phyloP scores from a whole-genome alignment of 2,888 invertebrate species.

The Mythimna albipuncta region DNA sequence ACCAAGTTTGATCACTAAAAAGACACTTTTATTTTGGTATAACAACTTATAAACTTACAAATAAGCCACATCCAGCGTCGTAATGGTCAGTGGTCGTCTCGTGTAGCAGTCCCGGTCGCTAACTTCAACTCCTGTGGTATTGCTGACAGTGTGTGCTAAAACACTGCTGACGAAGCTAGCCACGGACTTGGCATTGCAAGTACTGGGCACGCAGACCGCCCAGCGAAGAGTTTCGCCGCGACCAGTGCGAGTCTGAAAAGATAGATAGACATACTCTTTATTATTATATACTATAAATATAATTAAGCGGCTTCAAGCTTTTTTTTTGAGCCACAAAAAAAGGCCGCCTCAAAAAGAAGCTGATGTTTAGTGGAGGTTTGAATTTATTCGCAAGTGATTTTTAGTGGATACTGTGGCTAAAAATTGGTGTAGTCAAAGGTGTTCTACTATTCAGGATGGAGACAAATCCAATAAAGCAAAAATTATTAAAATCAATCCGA shows the following conservation, averaged over 20 bases:
- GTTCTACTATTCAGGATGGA: too few species aligned
- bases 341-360: too few species aligned
- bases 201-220: slow-evolving; percentile 92
- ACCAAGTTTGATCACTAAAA: neutral
- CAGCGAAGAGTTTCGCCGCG: slow-evolving; percentile 90
- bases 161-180: slow-evolving; percentile 87
- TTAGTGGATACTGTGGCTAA: too few species aligned
- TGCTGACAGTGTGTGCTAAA: slow-evolving; percentile 83
- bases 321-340: too few species aligned
- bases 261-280: neutral
- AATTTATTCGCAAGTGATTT: too few species aligned
- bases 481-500: too few species aligned
- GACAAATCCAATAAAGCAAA: too few species aligned
- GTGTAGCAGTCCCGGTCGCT: slow-evolving; percentile 89
- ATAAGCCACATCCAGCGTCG: slow-evolving; percentile 80
- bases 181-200: slow-evolving; percentile 89
- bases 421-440: too few species aligned
- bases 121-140: slow-evolving; percentile 84
- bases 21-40: neutral
- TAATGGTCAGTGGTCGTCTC: slow-evolving; percentile 79
- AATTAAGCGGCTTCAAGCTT: too few species aligned
- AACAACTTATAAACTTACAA: slow-evolving; percentile 75
- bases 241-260: slow-evolving; percentile 81
- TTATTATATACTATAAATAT: too few species aligned
- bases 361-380: too few species aligned